These are phyloP conservation scores for Tympanoctomys barrerae DNA, from an alignment of 2,797 vertebrate species.

Conservation along the genomic window DNA sequence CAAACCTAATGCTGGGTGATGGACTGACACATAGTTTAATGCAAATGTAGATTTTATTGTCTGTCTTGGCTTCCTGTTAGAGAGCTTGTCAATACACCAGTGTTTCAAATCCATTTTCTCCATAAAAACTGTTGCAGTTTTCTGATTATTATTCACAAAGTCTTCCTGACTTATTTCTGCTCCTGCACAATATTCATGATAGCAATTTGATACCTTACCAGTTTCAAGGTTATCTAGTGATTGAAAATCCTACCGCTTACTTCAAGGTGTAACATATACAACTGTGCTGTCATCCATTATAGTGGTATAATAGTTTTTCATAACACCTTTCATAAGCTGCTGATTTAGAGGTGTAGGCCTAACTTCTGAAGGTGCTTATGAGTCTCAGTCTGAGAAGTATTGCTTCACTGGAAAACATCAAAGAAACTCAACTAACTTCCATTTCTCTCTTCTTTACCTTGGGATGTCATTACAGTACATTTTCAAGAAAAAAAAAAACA, in stretches of 20 bases:
- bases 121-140: slow-evolving; percentile 83
- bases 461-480: slow-evolving; percentile 58
- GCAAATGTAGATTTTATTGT: slow-evolving; percentile 82
- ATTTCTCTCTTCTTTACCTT: slow-evolving; percentile 73
- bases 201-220: slow-evolving; percentile 91
- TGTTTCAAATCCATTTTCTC: slow-evolving; percentile 84
- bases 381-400: slow-evolving; percentile 66
- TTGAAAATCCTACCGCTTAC: slow-evolving; percentile 91
- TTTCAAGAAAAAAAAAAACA: slow-evolving; percentile 77
- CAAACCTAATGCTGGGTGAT: slow-evolving; percentile 65
- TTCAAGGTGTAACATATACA: slow-evolving; percentile 91
- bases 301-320: slow-evolving; percentile 89
- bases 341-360: slow-evolving; percentile 89
- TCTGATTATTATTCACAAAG: slow-evolving; percentile 90
- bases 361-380: slow-evolving; percentile 87
- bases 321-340: slow-evolving; percentile 90
- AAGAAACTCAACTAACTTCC: slow-evolving; percentile 75
- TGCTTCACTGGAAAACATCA: slow-evolving; percentile 68
- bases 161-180: slow-evolving; percentile 90
- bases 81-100: slow-evolving; percentile 81
- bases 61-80: slow-evolving; percentile 79
- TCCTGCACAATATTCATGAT: slow-evolving; percentile 91
- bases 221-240: slow-evolving; percentile 93
- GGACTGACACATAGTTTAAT: slow-evolving; percentile 82
- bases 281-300: slow-evolving; percentile 89